A percentile compares a stretch with the other conserved stretches of the same genome.
phyloP scores from a whole-genome alignment of 2,113 vertebrate species.

The Neotragus pygmaeus region DNA sequence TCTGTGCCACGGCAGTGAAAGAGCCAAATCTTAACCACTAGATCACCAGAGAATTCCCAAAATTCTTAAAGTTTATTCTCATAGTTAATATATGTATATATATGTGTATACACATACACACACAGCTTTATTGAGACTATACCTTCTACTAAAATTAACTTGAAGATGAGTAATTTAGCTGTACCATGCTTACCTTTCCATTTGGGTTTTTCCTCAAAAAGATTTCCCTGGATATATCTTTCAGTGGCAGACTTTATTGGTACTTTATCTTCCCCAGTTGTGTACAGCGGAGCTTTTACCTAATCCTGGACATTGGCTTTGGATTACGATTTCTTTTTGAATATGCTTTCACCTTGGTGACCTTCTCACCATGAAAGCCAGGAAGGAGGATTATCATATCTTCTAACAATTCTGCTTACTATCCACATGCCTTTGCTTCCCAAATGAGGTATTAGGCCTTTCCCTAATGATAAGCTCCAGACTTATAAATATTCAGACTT shows the following conservation, averaged over 20 bases:
- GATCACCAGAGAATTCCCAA: background rate
- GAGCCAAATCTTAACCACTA: background rate
- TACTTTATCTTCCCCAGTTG: background rate
- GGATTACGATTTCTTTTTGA: constrained; percentile 9
- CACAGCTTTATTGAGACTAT: background rate
- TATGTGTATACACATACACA: background rate
- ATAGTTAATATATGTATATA: background rate
- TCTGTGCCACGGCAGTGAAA: background rate
- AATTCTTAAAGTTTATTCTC: background rate
- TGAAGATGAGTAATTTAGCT: background rate
- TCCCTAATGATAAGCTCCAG: background rate
- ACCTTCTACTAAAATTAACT: background rate
- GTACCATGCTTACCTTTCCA: background rate
- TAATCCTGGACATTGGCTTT: background rate
- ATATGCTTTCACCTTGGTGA: background rate
- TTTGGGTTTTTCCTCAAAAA: background rate
- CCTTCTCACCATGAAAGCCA: background rate
- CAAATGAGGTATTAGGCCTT: background rate
- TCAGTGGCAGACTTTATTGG: background rate
- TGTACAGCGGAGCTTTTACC: background rate
- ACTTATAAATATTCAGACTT: background rate
- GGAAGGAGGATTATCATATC: background rate
- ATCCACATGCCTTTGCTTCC: background rate
- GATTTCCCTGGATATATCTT: background rate
- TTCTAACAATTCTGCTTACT: background rate